Base-by-base conservation (phyloP, 2,797 vertebrate genomes). In the Myoxocephalus aenaeus region DNA sequence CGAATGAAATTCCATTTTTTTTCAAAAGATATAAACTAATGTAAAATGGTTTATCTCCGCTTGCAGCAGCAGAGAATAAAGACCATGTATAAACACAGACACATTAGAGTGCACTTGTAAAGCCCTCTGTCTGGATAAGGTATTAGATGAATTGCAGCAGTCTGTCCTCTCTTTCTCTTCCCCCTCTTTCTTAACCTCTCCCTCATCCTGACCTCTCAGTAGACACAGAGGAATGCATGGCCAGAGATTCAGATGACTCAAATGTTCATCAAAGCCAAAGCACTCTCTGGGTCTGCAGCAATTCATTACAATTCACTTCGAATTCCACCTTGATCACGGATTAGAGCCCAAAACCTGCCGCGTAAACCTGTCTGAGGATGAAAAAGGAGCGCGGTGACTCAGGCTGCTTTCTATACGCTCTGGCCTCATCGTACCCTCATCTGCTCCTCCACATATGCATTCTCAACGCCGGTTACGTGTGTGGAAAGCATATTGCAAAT, bases 171-270 rank as follows among this genome's bases (percentile, higher is more conserved):
- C 42, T 18, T 17, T 50, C 59, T 46, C 25, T 51, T 13, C 10
- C 15, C 32, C 40, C 32, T 58, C 34, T 61, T 46, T 51, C 48
- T 42, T 69, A 83, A 86, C 80, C 87, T 81, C 83, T 77, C 68
- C 83, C 71, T 80, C 83, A 38, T 29, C 64, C 81, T 87, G 87
- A 89, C 83, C 86, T 73, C 81, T 65, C 77, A 6, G 77, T 46
- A 89, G 88, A 92, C 80, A 14, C 62, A 7, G 62, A 88, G 82
- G 84, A 91, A 91, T 92, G 92, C 80, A 82, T 80, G 89, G 87
- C 85, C 83, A 66, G 73, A 83, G 74, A 81, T 83, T 81, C 80
- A 73, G 78, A 84, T 80, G 86, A 84, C 78, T 88, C 67, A 46
- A 67, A 70, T 17, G 46, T 79, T 85, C 83, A 79, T 73, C 83